Base-by-base conservation (phyloP, 1,140 invertebrate genomes). In the Drosophila asahinai region DNA sequence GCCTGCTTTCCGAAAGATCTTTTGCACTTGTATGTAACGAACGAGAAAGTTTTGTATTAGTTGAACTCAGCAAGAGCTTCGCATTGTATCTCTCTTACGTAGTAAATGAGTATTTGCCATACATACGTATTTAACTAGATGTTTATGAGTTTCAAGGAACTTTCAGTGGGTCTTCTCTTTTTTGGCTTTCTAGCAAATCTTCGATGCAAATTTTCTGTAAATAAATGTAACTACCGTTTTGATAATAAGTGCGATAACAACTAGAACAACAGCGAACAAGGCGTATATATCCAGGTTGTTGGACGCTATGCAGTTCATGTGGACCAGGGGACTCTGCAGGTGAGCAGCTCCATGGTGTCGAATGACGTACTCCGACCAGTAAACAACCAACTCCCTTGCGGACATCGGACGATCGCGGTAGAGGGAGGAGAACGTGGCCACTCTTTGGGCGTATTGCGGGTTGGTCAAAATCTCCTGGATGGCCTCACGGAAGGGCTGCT, bases 291-390 rank as follows among this genome's bases (percentile, higher is more conserved):
- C 92, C 36, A 93, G 51, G 36, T 76, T 81, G 27, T 61, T 42
- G 2, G 51, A 49, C 22, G 77, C 52, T 22, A 91, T 73, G 19
- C 48, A 77, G 95, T 94, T 51, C 94, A 87, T 87, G 22, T 83
- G 76, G 3, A 83, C 2, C 48, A 87, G 4, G 0, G 83, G 83
- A 43, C 91, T 77, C 60, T 90, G 63, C 1, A 91, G 30, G 14
- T 86, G 78, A 7, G 42, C 93, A 1, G 93, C 93, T 45, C 93
- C 93, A 42, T 91, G 84, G 66, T 94, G 87, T 5, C 94, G 71
- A 2, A 94, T 83, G 8, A 94, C 83, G 64, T 94, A 94, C 63
- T 94, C 93, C 0, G 92, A 83, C 87, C 94, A 94, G 48, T 89
- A 93, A 15, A 93, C 75, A 0, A 92, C 90, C 33, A 75, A 79